These are phyloP conservation scores for Erpobdella octoculata DNA, from an alignment of 2,888 invertebrate genomes.

Conservation along the genomic window DNA sequence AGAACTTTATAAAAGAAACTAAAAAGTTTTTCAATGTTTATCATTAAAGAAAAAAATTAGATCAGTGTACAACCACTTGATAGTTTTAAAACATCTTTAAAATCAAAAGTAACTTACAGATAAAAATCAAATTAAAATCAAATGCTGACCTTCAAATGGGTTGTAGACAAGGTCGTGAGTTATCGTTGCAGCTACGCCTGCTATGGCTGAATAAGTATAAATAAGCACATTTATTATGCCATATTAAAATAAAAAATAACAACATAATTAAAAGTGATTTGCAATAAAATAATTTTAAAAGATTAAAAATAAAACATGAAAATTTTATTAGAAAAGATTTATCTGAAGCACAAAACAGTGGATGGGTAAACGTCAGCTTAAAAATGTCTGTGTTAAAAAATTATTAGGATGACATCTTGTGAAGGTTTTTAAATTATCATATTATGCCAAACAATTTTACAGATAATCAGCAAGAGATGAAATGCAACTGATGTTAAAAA, in stretches of 20 bases:
- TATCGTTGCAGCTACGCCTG: constrained; percentile 83
- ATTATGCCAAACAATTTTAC: too few species aligned
- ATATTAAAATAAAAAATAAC: too few species aligned
- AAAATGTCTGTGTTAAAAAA: too few species aligned
- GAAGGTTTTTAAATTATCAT: too few species aligned
- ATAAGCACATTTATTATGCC: too few species aligned
- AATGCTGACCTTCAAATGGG: constrained; percentile 73
- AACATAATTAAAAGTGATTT: background rate
- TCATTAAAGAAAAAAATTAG: background rate
- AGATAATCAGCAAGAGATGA: too few species aligned
- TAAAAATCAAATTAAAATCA: background rate
- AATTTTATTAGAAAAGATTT: background rate
- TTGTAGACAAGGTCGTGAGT: constrained; percentile 96
- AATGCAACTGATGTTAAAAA: too few species aligned
- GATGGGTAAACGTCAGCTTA: too few species aligned
- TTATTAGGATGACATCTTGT: too few species aligned
- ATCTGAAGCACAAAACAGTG: too few species aligned
- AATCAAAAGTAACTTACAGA: background rate
- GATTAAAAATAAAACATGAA: background rate
- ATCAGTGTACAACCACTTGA: background rate
- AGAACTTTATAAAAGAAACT: background rate
- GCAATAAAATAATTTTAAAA: background rate
- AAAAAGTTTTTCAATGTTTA: background rate
- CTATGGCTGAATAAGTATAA: constrained; percentile 59
- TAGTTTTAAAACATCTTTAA: background rate